These are phyloP conservation scores for Diplosoma virens DNA, from an alignment of 23 tunicate species.

Conservation along the genomic window DNA sequence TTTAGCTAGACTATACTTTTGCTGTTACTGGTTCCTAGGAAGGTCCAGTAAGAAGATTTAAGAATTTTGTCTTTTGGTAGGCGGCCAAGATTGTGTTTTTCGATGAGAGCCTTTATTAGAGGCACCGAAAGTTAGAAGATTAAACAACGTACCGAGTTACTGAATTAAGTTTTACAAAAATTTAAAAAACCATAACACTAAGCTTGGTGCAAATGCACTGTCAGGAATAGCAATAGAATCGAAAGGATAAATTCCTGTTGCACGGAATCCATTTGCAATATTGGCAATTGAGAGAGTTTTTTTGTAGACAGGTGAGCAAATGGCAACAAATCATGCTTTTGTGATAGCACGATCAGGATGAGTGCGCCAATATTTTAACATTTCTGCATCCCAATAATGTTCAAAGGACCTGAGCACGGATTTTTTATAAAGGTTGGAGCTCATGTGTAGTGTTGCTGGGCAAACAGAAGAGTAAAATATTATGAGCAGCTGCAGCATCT, in stretches of 20 bases:
- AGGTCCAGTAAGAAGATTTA: too few species aligned
- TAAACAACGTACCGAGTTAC: too few species aligned
- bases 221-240: slow-evolving; percentile 34
- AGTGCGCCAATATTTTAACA: slow-evolving; percentile 40
- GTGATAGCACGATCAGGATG: slow-evolving; percentile 25
- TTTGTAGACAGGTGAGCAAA: slow-evolving; percentile 43
- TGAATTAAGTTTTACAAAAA: too few species aligned
- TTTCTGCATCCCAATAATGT: slow-evolving; percentile 37
- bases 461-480: slow-evolving; percentile 14
- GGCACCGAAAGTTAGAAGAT: too few species aligned
- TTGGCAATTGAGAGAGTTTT: slow-evolving; percentile 20
- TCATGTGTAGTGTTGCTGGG: slow-evolving; percentile 35
- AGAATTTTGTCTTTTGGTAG: too few species aligned
- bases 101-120: too few species aligned
- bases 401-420: slow-evolving; percentile 29
- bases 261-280: slow-evolving; percentile 25
- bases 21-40: too few species aligned
- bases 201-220: slow-evolving; percentile 43
- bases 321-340: slow-evolving; percentile 29
- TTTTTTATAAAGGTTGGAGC: slow-evolving; percentile 21
- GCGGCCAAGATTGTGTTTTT: too few species aligned
- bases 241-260: slow-evolving; percentile 40
- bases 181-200: too few species aligned
- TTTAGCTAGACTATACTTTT: too few species aligned
- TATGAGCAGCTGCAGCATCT: slow-evolving; percentile 21